These are phyloP conservation scores for Cataglyphis livida DNA, from an alignment of 2,888 invertebrate species.

Conservation along the genomic window DNA sequence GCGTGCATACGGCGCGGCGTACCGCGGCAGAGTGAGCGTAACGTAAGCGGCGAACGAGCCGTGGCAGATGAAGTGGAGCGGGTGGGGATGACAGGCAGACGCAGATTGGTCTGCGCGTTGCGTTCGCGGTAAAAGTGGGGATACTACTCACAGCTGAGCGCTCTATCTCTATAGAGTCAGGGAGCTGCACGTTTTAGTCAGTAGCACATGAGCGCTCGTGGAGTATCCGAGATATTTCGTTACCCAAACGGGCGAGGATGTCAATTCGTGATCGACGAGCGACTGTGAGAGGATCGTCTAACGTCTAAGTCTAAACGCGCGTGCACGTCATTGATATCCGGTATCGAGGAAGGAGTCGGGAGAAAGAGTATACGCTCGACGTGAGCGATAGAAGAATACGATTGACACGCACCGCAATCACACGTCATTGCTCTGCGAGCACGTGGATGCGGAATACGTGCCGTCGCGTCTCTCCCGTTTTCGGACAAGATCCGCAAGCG, in stretches of 20 bases:
- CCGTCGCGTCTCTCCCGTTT: neutral
- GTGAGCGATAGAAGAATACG: slow-evolving; percentile 7
- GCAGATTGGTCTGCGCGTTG: slow-evolving; percentile 71
- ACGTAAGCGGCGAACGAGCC: slow-evolving; percentile 46
- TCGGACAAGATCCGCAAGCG: neutral
- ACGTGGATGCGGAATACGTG: slow-evolving; percentile 22
- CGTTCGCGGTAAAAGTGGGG: slow-evolving; percentile 80
- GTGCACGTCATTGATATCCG: slow-evolving; percentile 21
- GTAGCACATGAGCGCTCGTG: slow-evolving; percentile 85
- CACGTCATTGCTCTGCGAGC: slow-evolving; percentile 30
- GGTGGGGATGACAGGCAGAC: slow-evolving; percentile 41
- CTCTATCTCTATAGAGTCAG: slow-evolving; percentile 88
- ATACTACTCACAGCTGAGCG: slow-evolving; percentile 87
- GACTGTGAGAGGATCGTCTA: slow-evolving; percentile 75
- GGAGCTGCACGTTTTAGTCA: slow-evolving; percentile 82
- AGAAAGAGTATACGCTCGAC: slow-evolving; percentile 16
- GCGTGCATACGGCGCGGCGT: slow-evolving; percentile 11
- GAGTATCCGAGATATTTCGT: slow-evolving; percentile 77
- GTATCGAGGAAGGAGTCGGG: neutral
- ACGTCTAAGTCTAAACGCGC: slow-evolving; percentile 38
- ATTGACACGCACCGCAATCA: neutral
- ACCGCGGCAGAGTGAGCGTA: slow-evolving; percentile 46
- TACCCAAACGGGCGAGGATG: slow-evolving; percentile 76
- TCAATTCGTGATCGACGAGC: slow-evolving; percentile 79
- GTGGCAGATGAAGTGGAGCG: slow-evolving; percentile 55